Base-by-base conservation (phyloP, 2,797 vertebrate genomes). In the Lophotriccus pileatus region DNA sequence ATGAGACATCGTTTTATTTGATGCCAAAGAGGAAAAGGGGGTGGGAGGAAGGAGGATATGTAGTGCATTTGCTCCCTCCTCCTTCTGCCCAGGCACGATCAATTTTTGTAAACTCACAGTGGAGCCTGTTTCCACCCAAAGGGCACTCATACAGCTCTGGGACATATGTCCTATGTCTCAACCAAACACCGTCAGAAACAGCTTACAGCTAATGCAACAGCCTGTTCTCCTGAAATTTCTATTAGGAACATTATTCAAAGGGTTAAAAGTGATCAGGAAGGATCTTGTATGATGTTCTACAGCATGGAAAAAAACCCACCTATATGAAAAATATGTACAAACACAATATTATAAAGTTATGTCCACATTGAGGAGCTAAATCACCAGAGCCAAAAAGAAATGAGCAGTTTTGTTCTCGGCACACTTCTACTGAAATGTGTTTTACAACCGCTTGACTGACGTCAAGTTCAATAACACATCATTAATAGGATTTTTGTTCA, bases 1-100 rank as follows among this genome's bases (percentile, higher is more conserved):
- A 95, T 72, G 53, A 95, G 58, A 93, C 66, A 73, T 55, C 0
- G 44, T 96, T 97, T 97, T 85, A 96, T 96, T 95, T 78, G 58
- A 83, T 91, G 94, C 96, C 96, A 96, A 85, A 93, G 86, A 97
- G 85, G 85, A 96, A 96, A 80, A 90, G 79, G 69, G 78, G 56
- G 68, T 86, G 89, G 84, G 84, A 91, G 62, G 58, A 83, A 49
- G 76, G 60, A 90, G 70, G 84, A 91, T 81, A 27, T 41, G 60
- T 14, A 70, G 46, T 10, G 84, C 2, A 0, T 91, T 86, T 89
- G 84, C 87, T 90, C 59, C 83, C 89, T 95, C 81, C 88, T 89
- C 75, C 69, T 59, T 92, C 60, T 81, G 81, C 83, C 86, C 72
- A 94, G 84, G 95, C 93, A 94, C 19, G 11, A 84, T 64, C 58